These are phyloP conservation scores for Chouioia cunea DNA, from an alignment of 2,888 invertebrate genomes.

Conservation along the genomic window DNA sequence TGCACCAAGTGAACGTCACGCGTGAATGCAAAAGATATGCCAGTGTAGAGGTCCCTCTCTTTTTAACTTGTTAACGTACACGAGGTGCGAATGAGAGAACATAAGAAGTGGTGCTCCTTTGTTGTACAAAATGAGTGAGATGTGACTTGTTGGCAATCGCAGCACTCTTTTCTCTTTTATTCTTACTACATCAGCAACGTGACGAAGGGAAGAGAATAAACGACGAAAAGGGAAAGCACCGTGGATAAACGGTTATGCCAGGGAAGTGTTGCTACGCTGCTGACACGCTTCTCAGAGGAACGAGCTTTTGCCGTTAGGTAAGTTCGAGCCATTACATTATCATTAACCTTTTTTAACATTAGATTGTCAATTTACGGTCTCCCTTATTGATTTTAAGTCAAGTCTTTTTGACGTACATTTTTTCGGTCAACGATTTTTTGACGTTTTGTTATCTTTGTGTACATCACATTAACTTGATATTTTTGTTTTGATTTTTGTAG, in stretches of 20 bases:
- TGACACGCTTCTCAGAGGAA: conserved; percentile 22
- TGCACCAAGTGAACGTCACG: background rate
- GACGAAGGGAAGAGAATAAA: background rate
- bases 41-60: too few relatives aligned
- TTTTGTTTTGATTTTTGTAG: conserved; percentile 11
- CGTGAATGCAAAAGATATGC: background rate
- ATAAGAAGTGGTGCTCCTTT: too few relatives aligned
- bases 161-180: too few relatives aligned
- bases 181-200: background rate
- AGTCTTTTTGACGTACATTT: background rate
- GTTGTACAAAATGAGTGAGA: too few relatives aligned
- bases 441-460: conserved; percentile 2
- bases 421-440: too few relatives aligned
- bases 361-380: background rate
- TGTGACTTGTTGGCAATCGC: too few relatives aligned
- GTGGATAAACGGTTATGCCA: conserved; percentile 36
- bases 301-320: conserved; percentile 43
- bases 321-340: conserved; percentile 2
- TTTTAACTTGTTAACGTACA: too few relatives aligned
- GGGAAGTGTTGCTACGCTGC: conserved; percentile 8
- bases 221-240: background rate
- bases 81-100: too few relatives aligned
- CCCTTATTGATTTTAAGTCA: background rate
- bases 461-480: background rate
- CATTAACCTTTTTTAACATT: too few relatives aligned